Percentiles rank a stretch among this genome's conserved stretches.
Conservation (phyloP, 1,140 invertebrate genomes). For the Adoxophyes honmai region DNA sequence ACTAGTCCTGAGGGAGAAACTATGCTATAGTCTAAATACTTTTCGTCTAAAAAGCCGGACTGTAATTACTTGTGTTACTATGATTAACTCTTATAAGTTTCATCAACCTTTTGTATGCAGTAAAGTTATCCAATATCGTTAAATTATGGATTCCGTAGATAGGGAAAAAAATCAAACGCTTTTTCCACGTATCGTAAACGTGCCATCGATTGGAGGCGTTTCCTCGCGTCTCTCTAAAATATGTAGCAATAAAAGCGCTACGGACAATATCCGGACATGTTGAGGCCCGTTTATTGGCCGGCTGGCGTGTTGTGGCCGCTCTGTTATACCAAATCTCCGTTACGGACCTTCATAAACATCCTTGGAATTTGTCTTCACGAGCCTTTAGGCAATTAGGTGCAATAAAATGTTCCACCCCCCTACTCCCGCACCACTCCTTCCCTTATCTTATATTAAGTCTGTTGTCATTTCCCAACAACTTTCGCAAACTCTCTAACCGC, state of each 20-base stretch:
- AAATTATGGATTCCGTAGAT: not conserved
- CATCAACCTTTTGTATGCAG: too few species aligned
- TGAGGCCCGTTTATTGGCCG: conserved; percentile 63
- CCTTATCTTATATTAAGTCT: not conserved
- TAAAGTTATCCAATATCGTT: too few species aligned
- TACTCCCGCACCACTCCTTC: conserved; percentile 17
- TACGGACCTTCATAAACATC: conserved; percentile 47
- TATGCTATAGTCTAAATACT: too few species aligned
- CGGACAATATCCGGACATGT: conserved; percentile 54
- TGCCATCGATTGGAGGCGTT: conserved; percentile 30
- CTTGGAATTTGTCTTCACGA: conserved; percentile 21
- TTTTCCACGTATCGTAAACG: conserved; percentile 42
- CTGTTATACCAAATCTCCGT: conserved; percentile 45
- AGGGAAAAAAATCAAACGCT: conserved; percentile 23
- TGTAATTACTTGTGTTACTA: too few species aligned
- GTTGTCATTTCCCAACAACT: conserved; percentile 5
- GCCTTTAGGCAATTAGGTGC: conserved; percentile 25
- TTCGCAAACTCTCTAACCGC: conserved; percentile 11
- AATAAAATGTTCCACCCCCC: conserved; percentile 22
- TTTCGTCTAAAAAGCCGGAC: too few species aligned
- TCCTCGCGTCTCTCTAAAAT: conserved; percentile 52
- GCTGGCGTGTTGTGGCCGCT: conserved; percentile 44
- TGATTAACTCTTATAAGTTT: too few species aligned
- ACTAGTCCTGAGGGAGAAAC: too few species aligned
- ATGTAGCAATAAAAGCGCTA: conserved; percentile 62